phyloP scores from a whole-genome alignment of 2,113 vertebrate species.

The Thoracochromis brauschi region DNA sequence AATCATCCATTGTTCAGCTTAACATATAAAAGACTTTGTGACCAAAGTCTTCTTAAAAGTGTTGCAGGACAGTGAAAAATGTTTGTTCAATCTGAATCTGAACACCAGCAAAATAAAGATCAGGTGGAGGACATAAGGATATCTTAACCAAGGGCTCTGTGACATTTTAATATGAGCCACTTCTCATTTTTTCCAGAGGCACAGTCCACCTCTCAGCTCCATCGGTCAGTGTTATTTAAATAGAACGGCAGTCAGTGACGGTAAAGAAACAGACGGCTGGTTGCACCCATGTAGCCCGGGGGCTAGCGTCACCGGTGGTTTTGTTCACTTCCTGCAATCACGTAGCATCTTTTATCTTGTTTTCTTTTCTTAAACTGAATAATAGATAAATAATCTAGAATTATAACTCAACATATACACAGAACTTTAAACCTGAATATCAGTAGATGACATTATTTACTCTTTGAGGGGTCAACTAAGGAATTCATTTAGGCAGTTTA shows the following conservation, averaged over 20 bases:
- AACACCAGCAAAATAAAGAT: background rate
- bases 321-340: background rate
- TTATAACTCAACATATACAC: background rate
- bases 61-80: background rate
- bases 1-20: background rate
- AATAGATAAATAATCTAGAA: background rate
- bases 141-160: background rate
- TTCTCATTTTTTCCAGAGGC: background rate
- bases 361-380: background rate
- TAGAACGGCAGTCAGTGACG: background rate
- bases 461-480: background rate
- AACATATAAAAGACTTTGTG: background rate
- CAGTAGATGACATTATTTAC: background rate
- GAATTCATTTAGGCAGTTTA: background rate
- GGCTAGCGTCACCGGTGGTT: background rate
- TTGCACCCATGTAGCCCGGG: background rate
- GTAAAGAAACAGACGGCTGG: background rate
- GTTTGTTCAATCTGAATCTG: background rate
- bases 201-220: background rate
- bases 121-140: background rate
- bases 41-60: background rate
- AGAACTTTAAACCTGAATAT: background rate
- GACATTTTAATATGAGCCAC: background rate
- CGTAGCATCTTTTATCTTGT: background rate
- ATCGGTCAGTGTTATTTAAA: slow-evolving; percentile 7